Conservation (phyloP, 2,888 invertebrate species). For the Nesidiocoris tenuis region DNA sequence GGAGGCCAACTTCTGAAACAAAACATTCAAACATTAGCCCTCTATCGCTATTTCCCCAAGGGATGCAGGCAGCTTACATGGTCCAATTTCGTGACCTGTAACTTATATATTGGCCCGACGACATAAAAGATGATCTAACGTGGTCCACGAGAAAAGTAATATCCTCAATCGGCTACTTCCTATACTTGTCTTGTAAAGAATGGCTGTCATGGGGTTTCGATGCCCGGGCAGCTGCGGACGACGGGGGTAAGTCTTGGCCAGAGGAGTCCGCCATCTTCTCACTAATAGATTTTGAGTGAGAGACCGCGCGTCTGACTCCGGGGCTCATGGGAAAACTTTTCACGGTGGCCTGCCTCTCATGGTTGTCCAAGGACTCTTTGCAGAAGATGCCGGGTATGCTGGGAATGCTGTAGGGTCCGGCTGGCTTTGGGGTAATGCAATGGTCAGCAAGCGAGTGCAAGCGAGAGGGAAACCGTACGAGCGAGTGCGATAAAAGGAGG, state of each 20-base stretch:
- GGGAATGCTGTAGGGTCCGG: not conserved
- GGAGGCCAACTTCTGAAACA: no score
- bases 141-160: not conserved
- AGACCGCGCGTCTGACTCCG: not conserved
- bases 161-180: not conserved
- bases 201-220: not conserved
- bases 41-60: no score
- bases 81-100: no score
- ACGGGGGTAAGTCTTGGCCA: no score
- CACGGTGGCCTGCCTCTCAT: not conserved
- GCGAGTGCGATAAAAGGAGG: not conserved
- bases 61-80: no score
- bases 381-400: not conserved
- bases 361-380: not conserved
- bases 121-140: not conserved
- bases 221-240: no score
- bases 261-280: not conserved
- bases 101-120: no score
- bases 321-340: not conserved
- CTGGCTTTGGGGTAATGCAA: not conserved
- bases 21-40: no score
- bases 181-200: not conserved
- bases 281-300: not conserved
- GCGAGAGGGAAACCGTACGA: not conserved
- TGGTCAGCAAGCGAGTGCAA: not conserved